Evolutionary conservation across 2,797 vertebrate species (phyloP).

Genomic region (Sebastes minor): DNA sequence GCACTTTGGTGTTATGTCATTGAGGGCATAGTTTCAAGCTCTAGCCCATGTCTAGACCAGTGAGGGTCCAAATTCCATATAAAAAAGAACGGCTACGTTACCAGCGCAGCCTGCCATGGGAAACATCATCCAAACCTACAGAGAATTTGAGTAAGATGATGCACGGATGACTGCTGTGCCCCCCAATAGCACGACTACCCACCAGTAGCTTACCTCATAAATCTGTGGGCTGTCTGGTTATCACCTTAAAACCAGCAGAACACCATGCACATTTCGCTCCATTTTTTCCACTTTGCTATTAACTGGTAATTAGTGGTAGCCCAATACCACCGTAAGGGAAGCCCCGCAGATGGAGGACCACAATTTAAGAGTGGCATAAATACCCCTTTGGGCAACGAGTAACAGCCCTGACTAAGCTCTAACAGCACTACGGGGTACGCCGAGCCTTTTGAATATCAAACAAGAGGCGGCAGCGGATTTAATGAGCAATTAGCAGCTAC

Average conservation of each 20-base stretch:
- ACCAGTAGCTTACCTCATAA: slow-evolving; percentile 73
- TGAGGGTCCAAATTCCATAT: slow-evolving; percentile 70
- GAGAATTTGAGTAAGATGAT: slow-evolving; percentile 42
- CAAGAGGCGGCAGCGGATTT: slow-evolving; percentile 62
- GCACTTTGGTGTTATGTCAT: slow-evolving; percentile 68
- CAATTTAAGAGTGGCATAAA: slow-evolving; percentile 73
- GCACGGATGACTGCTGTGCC: slow-evolving; percentile 51
- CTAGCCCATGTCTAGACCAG: slow-evolving; percentile 75
- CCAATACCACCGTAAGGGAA: slow-evolving; percentile 78
- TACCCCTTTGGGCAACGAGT: slow-evolving; percentile 69
- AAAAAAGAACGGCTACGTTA: slow-evolving; percentile 67
- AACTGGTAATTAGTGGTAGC: slow-evolving; percentile 81
- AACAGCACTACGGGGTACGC: slow-evolving; percentile 64
- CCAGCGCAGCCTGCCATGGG: slow-evolving; percentile 51
- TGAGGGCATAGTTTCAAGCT: slow-evolving; percentile 68
- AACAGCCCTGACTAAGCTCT: slow-evolving; percentile 66
- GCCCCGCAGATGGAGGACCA: slow-evolving; percentile 67
- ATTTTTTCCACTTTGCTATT: slow-evolving; percentile 74
- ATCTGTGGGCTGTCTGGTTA: slow-evolving; percentile 75
- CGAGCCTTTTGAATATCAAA: slow-evolving; percentile 69
- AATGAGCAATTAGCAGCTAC: slow-evolving; percentile 71
- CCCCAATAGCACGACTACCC: slow-evolving; percentile 49
- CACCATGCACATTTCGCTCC: slow-evolving; percentile 68
- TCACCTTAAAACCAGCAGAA: slow-evolving; percentile 76
- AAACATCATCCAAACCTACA: slow-evolving; percentile 56